Conservation (phyloP, 2,888 invertebrate genomes). For the Zaprionus bogoriensis region DNA sequence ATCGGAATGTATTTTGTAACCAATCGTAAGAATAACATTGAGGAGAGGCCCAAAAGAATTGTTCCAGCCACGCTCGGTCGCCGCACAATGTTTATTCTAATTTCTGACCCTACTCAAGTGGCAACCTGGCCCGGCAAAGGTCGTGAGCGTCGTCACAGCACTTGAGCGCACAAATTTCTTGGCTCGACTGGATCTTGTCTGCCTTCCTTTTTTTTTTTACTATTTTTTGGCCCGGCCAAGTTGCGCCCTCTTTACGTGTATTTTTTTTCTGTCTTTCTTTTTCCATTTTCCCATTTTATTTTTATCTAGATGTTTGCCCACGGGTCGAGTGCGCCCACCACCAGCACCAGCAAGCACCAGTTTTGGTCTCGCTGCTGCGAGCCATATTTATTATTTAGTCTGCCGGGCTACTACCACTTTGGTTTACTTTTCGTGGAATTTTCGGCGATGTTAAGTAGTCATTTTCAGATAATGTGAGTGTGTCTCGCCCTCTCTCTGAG, state of each 20-base stretch:
- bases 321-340: conserved; percentile 56
- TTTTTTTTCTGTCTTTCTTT: conserved; percentile 5
- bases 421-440: conserved; percentile 63
- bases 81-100: conserved; percentile 74
- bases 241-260: conserved; percentile 22
- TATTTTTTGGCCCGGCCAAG: conserved; percentile 17
- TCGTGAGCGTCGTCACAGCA: conserved; percentile 72
- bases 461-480: conserved; percentile 74
- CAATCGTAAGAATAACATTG: conserved; percentile 75
- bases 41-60: conserved; percentile 30
- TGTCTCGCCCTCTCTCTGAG: background rate
- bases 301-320: conserved; percentile 58
- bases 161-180: conserved; percentile 55
- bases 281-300: conserved; percentile 30
- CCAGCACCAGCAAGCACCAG: conserved; percentile 8
- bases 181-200: background rate
- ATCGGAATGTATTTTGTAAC: conserved; percentile 65
- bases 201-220: no score
- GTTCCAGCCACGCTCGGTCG: conserved; percentile 34
- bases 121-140: conserved; percentile 50
- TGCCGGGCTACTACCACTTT: conserved; percentile 35
- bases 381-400: conserved; percentile 68
- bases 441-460: conserved; percentile 76
- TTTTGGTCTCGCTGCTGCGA: conserved; percentile 18
- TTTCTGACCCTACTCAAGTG: conserved; percentile 79